These are phyloP conservation scores for Aricia artaxerxes DNA, from an alignment of 2,888 invertebrate species.

Conservation along the genomic window DNA sequence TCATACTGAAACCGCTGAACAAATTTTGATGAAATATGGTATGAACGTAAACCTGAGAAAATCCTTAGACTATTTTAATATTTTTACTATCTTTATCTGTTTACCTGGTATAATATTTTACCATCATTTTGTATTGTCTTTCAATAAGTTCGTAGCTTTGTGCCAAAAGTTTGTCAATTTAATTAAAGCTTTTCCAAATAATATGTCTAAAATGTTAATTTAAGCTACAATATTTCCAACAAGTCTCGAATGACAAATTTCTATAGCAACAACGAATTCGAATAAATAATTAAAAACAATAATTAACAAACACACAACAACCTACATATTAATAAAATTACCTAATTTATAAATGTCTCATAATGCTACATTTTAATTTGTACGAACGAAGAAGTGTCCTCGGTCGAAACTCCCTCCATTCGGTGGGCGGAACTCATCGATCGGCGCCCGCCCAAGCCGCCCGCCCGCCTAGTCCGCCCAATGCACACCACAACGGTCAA, in stretches of 20 bases:
- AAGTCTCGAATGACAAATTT: background rate
- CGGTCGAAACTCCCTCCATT: conserved; percentile 36
- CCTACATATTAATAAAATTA: conserved; percentile 6
- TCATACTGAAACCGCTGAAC: too few relatives aligned
- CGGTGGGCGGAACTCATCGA: conserved; percentile 57
- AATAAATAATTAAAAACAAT: conserved; percentile 3
- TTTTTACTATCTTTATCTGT: background rate
- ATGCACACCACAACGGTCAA: conserved; percentile 51
- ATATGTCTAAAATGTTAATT: background rate
- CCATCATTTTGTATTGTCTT: too few relatives aligned
- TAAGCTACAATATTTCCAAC: background rate
- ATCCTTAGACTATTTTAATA: background rate
- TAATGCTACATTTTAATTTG: conserved; percentile 33
- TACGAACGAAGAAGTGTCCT: conserved; percentile 32
- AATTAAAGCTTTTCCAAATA: background rate
- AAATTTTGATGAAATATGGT: too few relatives aligned
- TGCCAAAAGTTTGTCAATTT: background rate
- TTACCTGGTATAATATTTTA: background rate
- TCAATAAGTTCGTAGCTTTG: background rate
- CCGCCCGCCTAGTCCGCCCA: conserved; percentile 56
- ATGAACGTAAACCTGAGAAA: too few relatives aligned
- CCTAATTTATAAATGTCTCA: conserved; percentile 27
- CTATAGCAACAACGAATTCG: background rate
- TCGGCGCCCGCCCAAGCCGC: conserved; percentile 62
- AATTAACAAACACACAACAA: background rate